Percentiles rank a stretch among this genome's conserved stretches.
These are phyloP conservation scores for Doryteuthis pealeii DNA, from an alignment of 1,140 invertebrate species.

Conservation along the genomic window DNA sequence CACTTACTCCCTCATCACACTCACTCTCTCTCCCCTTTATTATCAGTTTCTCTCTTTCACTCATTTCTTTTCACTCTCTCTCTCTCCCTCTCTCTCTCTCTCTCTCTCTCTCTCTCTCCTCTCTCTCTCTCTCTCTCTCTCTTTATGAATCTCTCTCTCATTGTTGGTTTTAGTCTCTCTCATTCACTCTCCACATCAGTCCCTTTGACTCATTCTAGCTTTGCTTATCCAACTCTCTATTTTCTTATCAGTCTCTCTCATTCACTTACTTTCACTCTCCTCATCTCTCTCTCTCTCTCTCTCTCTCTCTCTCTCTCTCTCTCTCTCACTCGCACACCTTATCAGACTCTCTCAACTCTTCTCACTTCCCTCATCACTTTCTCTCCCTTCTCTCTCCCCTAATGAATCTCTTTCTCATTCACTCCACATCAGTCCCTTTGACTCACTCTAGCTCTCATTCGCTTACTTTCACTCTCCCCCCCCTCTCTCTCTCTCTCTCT, in stretches of 20 bases:
- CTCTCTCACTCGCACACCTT: conserved; percentile 30
- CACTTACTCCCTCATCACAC: not conserved
- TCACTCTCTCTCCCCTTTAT: not conserved
- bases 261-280: not conserved
- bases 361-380: not conserved
- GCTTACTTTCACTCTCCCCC: not conserved
- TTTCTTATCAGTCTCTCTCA: not conserved
- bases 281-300: not conserved
- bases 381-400: not conserved
- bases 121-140: too few species aligned
- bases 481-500: conserved; percentile 8
- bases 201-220: not conserved
- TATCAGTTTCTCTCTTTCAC: not conserved
- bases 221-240: not conserved
- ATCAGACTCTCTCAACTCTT: conserved; percentile 1
- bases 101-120: not conserved
- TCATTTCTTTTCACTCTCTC: not conserved
- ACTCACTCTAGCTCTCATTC: not conserved
- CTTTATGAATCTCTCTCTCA: too few species aligned
- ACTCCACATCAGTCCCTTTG: not conserved
- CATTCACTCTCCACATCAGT: too few species aligned
- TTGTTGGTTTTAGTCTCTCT: too few species aligned
- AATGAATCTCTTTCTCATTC: not conserved
- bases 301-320: conserved; percentile 11
- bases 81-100: not conserved